A percentile compares a stretch with the other conserved stretches of the same genome.
Conservation (phyloP, 1,140 invertebrate genomes). For the Atopsyche davidsoni region DNA sequence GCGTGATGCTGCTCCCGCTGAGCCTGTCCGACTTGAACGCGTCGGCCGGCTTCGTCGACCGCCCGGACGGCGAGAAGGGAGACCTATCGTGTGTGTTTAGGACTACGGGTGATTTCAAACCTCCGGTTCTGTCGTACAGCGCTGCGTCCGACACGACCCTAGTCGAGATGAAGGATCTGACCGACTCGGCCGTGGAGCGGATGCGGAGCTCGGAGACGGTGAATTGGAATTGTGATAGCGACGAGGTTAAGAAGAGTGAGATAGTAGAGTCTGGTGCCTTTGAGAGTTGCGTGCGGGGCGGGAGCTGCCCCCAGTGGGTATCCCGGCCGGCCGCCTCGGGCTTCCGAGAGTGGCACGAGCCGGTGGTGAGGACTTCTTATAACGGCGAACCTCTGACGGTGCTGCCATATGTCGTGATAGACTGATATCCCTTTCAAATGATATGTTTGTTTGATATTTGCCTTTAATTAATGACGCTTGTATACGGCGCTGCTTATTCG, state of each 20-base stretch:
- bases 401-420: conserved; percentile 89
- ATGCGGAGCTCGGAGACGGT: conserved; percentile 17
- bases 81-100: conserved; percentile 32
- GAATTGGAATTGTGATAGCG: neutral
- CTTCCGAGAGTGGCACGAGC: conserved; percentile 82
- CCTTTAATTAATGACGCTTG: too few relatives aligned
- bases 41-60: conserved; percentile 12
- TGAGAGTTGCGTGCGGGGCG: conserved; percentile 28
- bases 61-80: conserved; percentile 1
- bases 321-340: conserved; percentile 20
- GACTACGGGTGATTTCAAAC: conserved; percentile 11
- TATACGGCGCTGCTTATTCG: too few relatives aligned
- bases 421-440: too few relatives aligned
- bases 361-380: conserved; percentile 60
- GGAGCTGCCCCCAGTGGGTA: conserved; percentile 32
- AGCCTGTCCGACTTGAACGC: conserved; percentile 28
- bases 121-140: conserved; percentile 18
- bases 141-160: conserved; percentile 32
- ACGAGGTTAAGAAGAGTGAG: neutral
- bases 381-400: conserved; percentile 67
- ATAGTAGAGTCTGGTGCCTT: conserved; percentile 10
- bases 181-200: conserved; percentile 19
- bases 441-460: too few relatives aligned
- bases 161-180: conserved; percentile 25
- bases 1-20: conserved; percentile 20